Evolutionary conservation across 2,113 vertebrate species (phyloP), one percentile per base, ranked within the genome.

Genomic region (Silurus asotus): DNA sequence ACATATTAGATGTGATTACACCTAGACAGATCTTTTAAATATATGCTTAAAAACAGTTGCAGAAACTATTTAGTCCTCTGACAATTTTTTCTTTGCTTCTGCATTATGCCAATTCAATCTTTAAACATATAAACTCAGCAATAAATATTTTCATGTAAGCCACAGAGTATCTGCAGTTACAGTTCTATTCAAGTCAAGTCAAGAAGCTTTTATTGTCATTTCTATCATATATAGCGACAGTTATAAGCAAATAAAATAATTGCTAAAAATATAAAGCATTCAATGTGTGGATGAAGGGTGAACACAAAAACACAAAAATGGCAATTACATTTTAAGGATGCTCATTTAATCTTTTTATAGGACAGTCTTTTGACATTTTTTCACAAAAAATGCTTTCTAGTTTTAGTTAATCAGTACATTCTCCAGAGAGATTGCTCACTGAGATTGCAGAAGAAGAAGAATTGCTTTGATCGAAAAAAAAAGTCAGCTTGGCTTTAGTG

Each of bases 401-500:
- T 53, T 86, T 62, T 15, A 67, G 55, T 61, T 80, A 70, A 65
- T 72, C 64, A 48, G 45, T 6, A 17, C 53, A 11, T 45, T 81
- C 49, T 20, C 15, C 84, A 80, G 55, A n/a, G 19, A 51, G 20
- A 81, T 56, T 70, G 77, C 17, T 62, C 58, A 51, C 23, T 79
- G 84, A 85, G n/a, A 85, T 56, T 70, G 15, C 79, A 65, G 28
- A 37, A 37, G 37, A 37, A 83, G 61, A 88, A 83, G 55, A 53
- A 17, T 19, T 74, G 10, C n/a, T 70, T 78, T 83, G 28, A 79
- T 81, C 37, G 37, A 37, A 37, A 37, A 51, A 61, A 87, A 81
- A 23, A 28, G 74, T 76, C 37, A 61, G 69, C 17, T 81, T 6
- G 55, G 48, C 51, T 74, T 8, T n/a, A 56, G 28, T 55, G 64